Evolutionary conservation across 2,888 invertebrate genomes (phyloP).

Genomic region (Mythimna impura): DNA sequence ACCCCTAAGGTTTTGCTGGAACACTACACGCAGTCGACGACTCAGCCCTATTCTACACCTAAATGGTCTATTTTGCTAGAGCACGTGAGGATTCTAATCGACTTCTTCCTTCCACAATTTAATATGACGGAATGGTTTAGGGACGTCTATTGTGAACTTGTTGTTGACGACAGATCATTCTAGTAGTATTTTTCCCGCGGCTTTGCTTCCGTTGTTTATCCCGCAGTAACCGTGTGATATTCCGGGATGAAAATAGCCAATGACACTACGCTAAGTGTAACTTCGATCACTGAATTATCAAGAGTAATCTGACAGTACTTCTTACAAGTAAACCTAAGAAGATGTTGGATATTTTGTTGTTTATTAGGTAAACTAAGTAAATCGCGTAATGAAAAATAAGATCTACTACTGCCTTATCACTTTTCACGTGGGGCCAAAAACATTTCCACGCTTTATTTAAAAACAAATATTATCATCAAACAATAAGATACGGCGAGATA

Average conservation of each 20-base stretch:
- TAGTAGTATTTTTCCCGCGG: background rate
- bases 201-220: background rate
- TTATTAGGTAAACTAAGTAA: no score
- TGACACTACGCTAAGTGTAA: background rate
- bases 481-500: conserved; percentile 2
- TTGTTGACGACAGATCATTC: background rate
- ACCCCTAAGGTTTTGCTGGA: no score
- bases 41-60: background rate
- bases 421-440: background rate
- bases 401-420: background rate
- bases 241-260: background rate
- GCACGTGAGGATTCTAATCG: conserved; percentile 3
- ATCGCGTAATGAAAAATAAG: conserved; percentile 3
- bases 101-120: conserved; percentile 14
- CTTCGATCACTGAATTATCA: background rate
- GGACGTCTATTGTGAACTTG: background rate
- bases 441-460: background rate
- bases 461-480: conserved; percentile 11
- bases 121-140: background rate
- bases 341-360: no score
- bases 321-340: background rate
- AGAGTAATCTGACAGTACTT: background rate
- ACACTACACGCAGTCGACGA: no score
- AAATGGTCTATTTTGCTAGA: conserved; percentile 4
- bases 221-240: background rate